Evolutionary conservation across 2,797 vertebrate genomes (phyloP), one percentile per base, ranked within the genome.

Genomic region (Gephyroberyx darwinii): DNA sequence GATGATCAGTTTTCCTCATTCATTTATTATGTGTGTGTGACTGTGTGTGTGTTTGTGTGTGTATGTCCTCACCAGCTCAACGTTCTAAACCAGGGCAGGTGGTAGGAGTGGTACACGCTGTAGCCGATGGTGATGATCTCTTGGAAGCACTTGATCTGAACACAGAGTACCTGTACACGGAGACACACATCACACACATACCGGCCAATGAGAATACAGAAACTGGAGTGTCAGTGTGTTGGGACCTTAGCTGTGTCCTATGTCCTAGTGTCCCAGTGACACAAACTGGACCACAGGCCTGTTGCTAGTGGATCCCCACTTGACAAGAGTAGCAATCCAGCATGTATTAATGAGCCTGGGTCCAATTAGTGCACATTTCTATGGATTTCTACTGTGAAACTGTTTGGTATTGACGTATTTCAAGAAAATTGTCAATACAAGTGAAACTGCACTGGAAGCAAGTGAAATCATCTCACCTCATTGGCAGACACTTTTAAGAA

Each of bases 111-210:
- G 86, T 99, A 99, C 60, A 99, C 98, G 0, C 95, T 98, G 90
- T 99, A 99, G 74, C 97, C 97, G 4, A 99, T 99, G 2, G 94
- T 97, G 93, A 99, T 99, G 82, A 99, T 99, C 92, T 99, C 98
- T 0, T 99, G 97, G 93, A 99, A 99, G 89, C 98, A 99, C 73
- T 99, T 99, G 84, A 99, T 98, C 93, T 99, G 98, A 69, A 99
- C 96, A 78, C 95, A 96, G 86, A 99, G 95, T 80, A 99, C 98
- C 98, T 99, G 91, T 14, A 75, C 8, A 71, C 52, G 78, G 69
- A 82, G 52, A 59, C 30, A 43, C 56, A 53, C 51, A 19, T 37
- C 17, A 39, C 33, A 65, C 20, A 3, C 20, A 82, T 54, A 77
- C 13, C 48, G 30, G 60, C n/a, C 56, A 58, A n/a, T 5, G 33